These are phyloP conservation scores for Coracias cyanogaster DNA, from an alignment of 2,797 vertebrate genomes.

Conservation along the genomic window DNA sequence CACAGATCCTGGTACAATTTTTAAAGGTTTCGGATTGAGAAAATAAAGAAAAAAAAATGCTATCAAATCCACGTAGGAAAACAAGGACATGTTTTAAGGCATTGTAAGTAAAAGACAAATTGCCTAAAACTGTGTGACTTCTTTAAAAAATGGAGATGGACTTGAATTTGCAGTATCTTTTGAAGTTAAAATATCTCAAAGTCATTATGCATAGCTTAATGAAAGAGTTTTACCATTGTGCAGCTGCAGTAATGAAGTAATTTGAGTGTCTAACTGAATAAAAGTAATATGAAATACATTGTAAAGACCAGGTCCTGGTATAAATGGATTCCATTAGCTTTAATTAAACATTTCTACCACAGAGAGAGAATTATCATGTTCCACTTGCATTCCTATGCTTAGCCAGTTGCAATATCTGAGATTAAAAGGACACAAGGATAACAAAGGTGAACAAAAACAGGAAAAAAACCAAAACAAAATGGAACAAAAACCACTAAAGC, in stretches of 20 bases:
- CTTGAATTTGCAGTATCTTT: background rate
- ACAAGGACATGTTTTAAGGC: background rate
- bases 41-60: background rate
- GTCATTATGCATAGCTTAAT: background rate
- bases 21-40: background rate
- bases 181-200: background rate
- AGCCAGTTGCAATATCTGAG: background rate
- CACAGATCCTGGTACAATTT: background rate
- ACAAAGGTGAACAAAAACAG: background rate
- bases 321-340: slow-evolving; percentile 13
- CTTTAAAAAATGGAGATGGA: background rate
- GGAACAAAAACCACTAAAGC: background rate
- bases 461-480: background rate
- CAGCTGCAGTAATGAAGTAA: background rate
- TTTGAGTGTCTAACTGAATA: background rate
- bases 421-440: background rate
- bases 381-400: background rate
- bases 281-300: background rate
- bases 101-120: background rate
- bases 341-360: background rate
- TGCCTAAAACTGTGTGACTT: background rate
- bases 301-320: background rate
- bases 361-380: background rate
- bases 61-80: background rate
- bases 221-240: background rate